Evolutionary conservation across 1,140 invertebrate genomes (phyloP).

Genomic region (Atta cephalotes): DNA sequence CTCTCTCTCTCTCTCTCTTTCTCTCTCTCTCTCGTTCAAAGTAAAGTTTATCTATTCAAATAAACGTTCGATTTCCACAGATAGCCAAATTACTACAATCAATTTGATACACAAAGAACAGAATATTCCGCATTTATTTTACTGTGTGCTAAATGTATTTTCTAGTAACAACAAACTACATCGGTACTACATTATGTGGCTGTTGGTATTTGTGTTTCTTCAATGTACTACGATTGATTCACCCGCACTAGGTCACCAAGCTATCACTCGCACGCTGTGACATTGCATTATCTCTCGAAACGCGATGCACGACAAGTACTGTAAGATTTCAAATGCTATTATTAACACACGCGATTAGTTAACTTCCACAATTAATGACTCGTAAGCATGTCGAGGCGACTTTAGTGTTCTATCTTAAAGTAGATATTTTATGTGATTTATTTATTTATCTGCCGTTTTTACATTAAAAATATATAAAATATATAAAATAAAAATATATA

Average conservation of each 20-base stretch:
- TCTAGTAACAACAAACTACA: neutral
- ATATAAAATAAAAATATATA: neutral
- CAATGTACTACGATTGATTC: neutral
- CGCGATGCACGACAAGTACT: neutral
- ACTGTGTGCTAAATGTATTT: neutral
- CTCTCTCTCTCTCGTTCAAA: neutral
- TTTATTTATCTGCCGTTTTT: neutral
- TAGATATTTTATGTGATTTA: neutral
- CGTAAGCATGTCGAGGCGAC: neutral
- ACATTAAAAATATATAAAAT: neutral
- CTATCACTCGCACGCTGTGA: neutral
- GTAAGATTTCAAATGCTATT: neutral
- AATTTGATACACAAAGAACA: constrained; percentile 4
- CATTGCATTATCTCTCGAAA: constrained; percentile 3
- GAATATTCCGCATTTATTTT: neutral
- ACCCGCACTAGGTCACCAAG: neutral
- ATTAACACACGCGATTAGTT: neutral
- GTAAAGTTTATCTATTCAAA: neutral
- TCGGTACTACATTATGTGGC: neutral
- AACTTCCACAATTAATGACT: neutral
- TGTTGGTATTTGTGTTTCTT: neutral
- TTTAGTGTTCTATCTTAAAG: neutral
- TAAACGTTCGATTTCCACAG: neutral
- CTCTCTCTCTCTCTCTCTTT: too few species aligned
- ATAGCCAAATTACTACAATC: neutral